A percentile compares a stretch with the other conserved stretches of the same genome.
Conservation (phyloP, 1,140 invertebrate genomes). For the Antheraea mylitta region DNA sequence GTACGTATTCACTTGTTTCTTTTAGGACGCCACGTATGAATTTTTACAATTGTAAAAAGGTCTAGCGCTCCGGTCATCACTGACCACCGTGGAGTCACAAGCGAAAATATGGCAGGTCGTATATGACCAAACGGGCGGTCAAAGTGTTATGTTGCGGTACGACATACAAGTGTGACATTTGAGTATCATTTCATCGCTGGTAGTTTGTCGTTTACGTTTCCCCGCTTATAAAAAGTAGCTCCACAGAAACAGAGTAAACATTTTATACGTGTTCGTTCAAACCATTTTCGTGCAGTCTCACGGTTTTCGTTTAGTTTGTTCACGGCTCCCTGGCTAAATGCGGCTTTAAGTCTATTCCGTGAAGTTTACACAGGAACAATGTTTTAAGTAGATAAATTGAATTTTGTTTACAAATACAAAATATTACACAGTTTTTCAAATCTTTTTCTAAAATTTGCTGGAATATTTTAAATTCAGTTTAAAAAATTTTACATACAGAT, state of each 20-base stretch:
- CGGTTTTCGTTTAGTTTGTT: conserved; percentile 29
- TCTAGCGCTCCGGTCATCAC: no score
- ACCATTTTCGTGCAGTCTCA: conserved; percentile 29
- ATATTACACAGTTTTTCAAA: not conserved
- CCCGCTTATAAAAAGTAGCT: conserved; percentile 15
- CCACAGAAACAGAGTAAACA: conserved; percentile 37
- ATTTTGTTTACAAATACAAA: not conserved
- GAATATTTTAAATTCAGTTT: not conserved
- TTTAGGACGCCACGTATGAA: no score
- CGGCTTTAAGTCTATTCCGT: conserved; percentile 19
- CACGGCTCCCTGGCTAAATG: conserved; percentile 17
- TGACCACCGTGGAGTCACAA: no score
- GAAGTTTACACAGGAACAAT: conserved; percentile 13
- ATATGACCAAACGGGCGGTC: no score
- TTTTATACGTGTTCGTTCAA: conserved; percentile 38
- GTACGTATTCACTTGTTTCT: no score
- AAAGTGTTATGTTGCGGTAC: no score
- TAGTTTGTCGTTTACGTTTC: conserved; percentile 14
- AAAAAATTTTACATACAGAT: no score
- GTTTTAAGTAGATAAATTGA: conserved; percentile 19
- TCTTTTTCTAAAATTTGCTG: not conserved
- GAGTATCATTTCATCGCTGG: not conserved
- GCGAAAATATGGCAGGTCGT: no score
- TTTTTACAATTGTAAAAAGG: no score
- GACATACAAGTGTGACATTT: no score